phyloP scores from a whole-genome alignment of 2,797 vertebrate species.

The Paguma larvata region DNA sequence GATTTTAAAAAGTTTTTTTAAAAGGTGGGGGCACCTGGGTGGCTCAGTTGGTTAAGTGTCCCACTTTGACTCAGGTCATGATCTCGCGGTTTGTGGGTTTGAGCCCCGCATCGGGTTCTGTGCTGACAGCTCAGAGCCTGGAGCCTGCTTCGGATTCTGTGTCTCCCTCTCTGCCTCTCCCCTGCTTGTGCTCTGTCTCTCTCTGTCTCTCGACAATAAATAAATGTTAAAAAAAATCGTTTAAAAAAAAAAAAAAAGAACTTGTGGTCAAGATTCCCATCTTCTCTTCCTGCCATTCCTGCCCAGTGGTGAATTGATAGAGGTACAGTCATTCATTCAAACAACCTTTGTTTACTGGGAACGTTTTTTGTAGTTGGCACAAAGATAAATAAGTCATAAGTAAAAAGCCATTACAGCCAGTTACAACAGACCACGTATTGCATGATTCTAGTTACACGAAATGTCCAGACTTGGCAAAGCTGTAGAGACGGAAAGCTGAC shows the following conservation, averaged over 20 bases:
- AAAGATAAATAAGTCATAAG: not conserved
- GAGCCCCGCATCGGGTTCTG: no score
- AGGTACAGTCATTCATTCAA: not conserved
- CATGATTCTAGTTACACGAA: not conserved
- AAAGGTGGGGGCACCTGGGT: no score
- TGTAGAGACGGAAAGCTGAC: not conserved
- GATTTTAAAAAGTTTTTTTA: no score
- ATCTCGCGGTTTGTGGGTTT: no score
- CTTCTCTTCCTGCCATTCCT: not conserved
- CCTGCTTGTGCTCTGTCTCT: no score
- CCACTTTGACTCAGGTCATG: no score
- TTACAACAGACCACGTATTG: not conserved
- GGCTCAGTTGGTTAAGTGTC: no score
- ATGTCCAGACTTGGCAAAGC: conserved; percentile 25
- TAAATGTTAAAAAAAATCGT: no score
- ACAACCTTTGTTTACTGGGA: not conserved
- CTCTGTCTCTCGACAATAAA: no score
- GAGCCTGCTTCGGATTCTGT: no score
- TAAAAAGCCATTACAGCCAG: not conserved
- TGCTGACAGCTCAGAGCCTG: no score
- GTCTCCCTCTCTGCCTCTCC: no score
- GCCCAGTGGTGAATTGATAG: not conserved
- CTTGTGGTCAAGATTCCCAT: not conserved
- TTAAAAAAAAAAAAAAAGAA: not conserved
- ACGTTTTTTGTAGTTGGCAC: not conserved